phyloP scores from a whole-genome alignment of 2,797 vertebrate species.

The Gephyroberyx darwinii region DNA sequence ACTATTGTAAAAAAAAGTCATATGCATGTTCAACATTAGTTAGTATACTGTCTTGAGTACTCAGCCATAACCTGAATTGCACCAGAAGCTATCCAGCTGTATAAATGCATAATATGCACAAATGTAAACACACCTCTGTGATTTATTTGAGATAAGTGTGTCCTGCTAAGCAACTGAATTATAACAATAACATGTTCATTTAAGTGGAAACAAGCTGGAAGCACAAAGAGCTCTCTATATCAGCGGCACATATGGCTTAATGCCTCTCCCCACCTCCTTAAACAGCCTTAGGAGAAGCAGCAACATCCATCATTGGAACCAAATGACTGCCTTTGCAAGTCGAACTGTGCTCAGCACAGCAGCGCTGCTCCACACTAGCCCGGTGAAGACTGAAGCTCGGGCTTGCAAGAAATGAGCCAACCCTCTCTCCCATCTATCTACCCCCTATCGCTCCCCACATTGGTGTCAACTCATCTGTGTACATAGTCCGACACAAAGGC shows the following conservation, averaged over 20 bases:
- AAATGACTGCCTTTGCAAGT: conserved; percentile 35
- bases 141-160: conserved; percentile 72
- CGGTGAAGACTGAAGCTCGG: conserved; percentile 2
- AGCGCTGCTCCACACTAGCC: conserved; percentile 16
- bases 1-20: too few species aligned
- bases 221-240: conserved; percentile 72
- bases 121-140: conserved; percentile 68
- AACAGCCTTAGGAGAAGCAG: conserved; percentile 35
- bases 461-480: conserved; percentile 60
- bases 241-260: conserved; percentile 61
- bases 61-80: conserved; percentile 31
- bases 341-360: conserved; percentile 24
- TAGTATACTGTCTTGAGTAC: background rate
- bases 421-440: conserved; percentile 21
- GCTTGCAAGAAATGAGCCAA: conserved; percentile 19
- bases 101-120: conserved; percentile 52
- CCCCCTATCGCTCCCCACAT: conserved; percentile 48
- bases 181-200: conserved; percentile 75
- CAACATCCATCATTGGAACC: conserved; percentile 41
- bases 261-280: conserved; percentile 42
- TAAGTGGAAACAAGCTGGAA: conserved; percentile 58
- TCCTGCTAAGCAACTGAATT: conserved; percentile 73
- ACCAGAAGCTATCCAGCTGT: conserved; percentile 69
- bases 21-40: too few species aligned
- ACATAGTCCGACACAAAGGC: conserved; percentile 45